phyloP scores from a whole-genome alignment of 2,888 invertebrate genomes.

The Nemurella pictetii region DNA sequence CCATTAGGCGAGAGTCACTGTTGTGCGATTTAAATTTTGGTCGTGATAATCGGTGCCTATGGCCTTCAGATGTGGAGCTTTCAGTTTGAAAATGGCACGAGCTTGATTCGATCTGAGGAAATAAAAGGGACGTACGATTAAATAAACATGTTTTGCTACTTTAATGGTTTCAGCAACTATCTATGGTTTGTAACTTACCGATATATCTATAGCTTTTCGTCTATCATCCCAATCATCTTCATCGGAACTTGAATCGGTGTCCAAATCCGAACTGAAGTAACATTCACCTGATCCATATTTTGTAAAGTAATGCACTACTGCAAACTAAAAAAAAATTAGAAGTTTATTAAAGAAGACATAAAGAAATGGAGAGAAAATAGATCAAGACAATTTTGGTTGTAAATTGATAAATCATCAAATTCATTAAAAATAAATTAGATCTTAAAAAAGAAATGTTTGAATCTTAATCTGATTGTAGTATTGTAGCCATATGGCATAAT shows the following conservation, averaged over 20 bases:
- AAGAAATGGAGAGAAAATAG: no score
- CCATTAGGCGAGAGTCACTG: constrained; percentile 51
- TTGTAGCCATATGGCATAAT: no score
- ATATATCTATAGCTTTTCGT: background rate
- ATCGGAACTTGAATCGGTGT: constrained; percentile 61
- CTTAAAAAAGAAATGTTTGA: no score
- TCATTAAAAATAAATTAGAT: no score
- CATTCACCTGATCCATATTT: constrained; percentile 81
- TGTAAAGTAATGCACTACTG: constrained; percentile 84
- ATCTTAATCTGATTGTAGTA: no score
- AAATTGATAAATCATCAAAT: no score
- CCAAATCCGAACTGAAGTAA: constrained; percentile 69
- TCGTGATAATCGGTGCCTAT: constrained; percentile 39
- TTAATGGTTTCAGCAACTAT: no score
- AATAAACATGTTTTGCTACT: background rate
- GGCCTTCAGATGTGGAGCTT: constrained; percentile 16
- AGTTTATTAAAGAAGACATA: no score
- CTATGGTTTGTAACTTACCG: background rate
- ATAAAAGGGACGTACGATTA: background rate
- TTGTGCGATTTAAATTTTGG: constrained; percentile 44
- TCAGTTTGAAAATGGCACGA: background rate
- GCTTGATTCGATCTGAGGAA: background rate
- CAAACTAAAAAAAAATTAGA: constrained; percentile 58
- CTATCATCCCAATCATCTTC: constrained; percentile 52
- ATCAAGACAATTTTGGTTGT: no score